Evolutionary conservation across 2,797 vertebrate species (phyloP), one percentile per base, ranked within the genome.

Genomic region (Halcyon chelicuti): DNA sequence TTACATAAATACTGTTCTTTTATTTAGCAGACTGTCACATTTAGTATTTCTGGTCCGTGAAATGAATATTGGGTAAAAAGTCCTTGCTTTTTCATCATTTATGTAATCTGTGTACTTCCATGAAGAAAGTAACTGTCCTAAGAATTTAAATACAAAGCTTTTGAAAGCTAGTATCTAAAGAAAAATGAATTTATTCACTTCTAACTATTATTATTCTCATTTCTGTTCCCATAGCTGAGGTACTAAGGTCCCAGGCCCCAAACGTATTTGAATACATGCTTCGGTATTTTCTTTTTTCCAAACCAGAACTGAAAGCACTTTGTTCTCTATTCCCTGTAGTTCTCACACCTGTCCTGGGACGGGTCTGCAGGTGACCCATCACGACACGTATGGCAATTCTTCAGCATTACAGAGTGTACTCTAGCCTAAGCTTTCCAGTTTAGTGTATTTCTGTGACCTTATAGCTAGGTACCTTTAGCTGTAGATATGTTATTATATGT

Each of bases 371-470:
- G 9, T 22, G 17, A 47, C 13, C 14, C 8, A 7, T 65, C 46
- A 26, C 5, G 23, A 8, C 49, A 58, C 18, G 0, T 52, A 15
- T 7, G 12, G 3, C 4, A 60, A 39, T 46, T 40, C 10, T 47
- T 83, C 37, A 57, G 21, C 26, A 22, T 42, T 62, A 29, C 14
- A 44, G 31, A n/a, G 28, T 7, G 7, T 25, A 14, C 10, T 46
- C 9, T 13, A 90, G 26, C 25, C 51, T 70, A 29, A 26, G 9
- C 23, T 58, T 85, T 40, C 33, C 63, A 26, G 14, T 8, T 82
- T 44, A 54, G 19, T 42, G 8, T 12, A 26, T 47, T 80, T 61
- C 26, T n/a, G 26, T 47, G 29, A 16, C 10, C 37, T 82, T 28
- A 29, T 29, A 52, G 28, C 51, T 52, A 29, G 20, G 21, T 46